phyloP scores from a whole-genome alignment of 1,140 invertebrate genomes.

The Heliothis virescens region DNA sequence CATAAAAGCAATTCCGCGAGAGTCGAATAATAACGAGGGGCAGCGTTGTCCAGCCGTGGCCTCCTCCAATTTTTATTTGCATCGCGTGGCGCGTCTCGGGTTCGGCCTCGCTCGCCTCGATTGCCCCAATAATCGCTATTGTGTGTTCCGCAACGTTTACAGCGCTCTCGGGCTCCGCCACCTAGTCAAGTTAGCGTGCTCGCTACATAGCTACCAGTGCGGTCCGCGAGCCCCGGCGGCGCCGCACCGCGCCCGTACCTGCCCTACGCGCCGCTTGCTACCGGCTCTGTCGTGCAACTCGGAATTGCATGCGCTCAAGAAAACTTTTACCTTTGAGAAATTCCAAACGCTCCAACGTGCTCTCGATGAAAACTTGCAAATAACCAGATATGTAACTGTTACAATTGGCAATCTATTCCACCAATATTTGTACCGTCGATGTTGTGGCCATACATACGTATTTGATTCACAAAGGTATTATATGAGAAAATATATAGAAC shows the following conservation, averaged over 20 bases:
- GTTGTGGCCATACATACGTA: background rate
- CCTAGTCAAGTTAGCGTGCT: constrained; percentile 18
- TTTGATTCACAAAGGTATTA: too few relatives aligned
- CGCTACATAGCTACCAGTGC: background rate
- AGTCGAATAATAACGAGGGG: constrained; percentile 85
- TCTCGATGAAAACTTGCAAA: constrained; percentile 69
- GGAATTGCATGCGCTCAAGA: constrained; percentile 76
- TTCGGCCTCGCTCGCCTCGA: constrained; percentile 70
- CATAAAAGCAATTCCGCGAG: constrained; percentile 85
- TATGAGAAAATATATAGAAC: too few relatives aligned
- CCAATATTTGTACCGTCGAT: background rate
- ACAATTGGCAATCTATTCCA: constrained; percentile 63
- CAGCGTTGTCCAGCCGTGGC: constrained; percentile 80
- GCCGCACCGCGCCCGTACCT: background rate
- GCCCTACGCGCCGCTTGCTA: constrained; percentile 11
- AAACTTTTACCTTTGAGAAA: constrained; percentile 81
- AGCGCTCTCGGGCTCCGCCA: constrained; percentile 4
- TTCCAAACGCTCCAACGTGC: constrained; percentile 71
- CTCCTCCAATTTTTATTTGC: constrained; percentile 83
- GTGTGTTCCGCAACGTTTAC: constrained; percentile 58
- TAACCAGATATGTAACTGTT: constrained; percentile 68
- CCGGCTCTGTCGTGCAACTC: constrained; percentile 68
- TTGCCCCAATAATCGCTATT: constrained; percentile 84
- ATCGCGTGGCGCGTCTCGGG: constrained; percentile 78
- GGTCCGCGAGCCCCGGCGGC: background rate